phyloP scores from a whole-genome alignment of 2,797 vertebrate species.

The Gymnoscopelus microlampas region DNA sequence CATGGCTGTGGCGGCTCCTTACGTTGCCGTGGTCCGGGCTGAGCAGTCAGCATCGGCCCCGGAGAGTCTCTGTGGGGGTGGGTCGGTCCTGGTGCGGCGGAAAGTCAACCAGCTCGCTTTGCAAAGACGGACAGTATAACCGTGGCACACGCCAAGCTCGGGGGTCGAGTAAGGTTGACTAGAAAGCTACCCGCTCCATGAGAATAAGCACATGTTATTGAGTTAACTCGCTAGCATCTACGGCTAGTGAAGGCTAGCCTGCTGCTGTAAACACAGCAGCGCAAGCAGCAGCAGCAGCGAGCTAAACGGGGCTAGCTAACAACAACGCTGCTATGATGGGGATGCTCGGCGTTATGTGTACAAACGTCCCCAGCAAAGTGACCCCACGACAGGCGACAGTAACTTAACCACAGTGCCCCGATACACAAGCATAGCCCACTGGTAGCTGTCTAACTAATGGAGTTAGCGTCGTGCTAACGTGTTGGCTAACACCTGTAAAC shows the following conservation, averaged over 20 bases:
- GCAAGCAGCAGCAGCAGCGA: slow-evolving; percentile 41
- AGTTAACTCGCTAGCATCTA: slow-evolving; percentile 70
- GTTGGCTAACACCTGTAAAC: slow-evolving; percentile 46
- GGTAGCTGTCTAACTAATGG: slow-evolving; percentile 45
- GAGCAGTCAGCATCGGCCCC: slow-evolving; percentile 88
- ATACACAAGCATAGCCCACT: slow-evolving; percentile 15
- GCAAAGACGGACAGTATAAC: slow-evolving; percentile 32
- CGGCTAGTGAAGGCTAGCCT: slow-evolving; percentile 56
- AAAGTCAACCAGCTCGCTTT: slow-evolving; percentile 46
- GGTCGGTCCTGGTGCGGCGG: slow-evolving; percentile 77
- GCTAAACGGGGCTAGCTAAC: slow-evolving; percentile 53
- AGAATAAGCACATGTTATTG: slow-evolving; percentile 64
- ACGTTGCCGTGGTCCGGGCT: slow-evolving; percentile 82
- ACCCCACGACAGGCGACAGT: slow-evolving; percentile 50
- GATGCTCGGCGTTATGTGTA: slow-evolving; percentile 35
- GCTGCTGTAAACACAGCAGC: slow-evolving; percentile 68
- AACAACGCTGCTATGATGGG: slow-evolving; percentile 66
- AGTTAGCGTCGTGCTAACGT: slow-evolving; percentile 62
- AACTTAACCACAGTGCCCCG: slow-evolving; percentile 35
- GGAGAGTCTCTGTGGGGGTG: slow-evolving; percentile 78
- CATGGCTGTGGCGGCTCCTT: slow-evolving; percentile 87
- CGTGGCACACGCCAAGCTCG: slow-evolving; percentile 25
- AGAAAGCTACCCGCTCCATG: slow-evolving; percentile 37
- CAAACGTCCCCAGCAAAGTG: slow-evolving; percentile 5
- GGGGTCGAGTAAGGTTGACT: slow-evolving; percentile 23